Conservation (phyloP, 2,113 vertebrate species). For the Amazona vittata region DNA sequence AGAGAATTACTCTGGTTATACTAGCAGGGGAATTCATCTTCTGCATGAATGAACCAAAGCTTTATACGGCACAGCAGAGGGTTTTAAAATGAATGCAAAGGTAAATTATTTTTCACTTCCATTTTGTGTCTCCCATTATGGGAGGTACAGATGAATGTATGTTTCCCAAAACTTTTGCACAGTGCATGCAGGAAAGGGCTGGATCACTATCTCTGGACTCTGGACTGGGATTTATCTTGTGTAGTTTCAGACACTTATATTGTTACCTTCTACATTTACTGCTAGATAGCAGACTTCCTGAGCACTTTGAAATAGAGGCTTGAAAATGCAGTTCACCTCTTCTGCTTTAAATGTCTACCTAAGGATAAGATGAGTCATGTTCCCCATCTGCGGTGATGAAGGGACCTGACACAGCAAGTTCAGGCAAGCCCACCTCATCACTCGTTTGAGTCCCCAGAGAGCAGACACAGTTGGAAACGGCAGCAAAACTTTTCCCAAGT, state of each 20-base stretch:
- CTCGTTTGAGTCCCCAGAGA: not conserved
- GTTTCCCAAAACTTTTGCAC: not conserved
- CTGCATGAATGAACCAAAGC: not conserved
- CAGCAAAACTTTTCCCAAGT: not conserved
- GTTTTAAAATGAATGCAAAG: not conserved
- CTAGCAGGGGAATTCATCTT: not conserved
- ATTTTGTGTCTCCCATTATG: not conserved
- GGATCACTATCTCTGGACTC: not conserved
- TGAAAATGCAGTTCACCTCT: not conserved
- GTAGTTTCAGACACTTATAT: not conserved
- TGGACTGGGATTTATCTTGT: not conserved
- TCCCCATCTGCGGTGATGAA: not conserved
- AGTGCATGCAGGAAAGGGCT: not conserved
- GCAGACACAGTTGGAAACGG: accelerated
- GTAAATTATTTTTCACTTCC: not conserved
- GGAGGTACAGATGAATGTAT: not conserved
- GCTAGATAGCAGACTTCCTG: not conserved
- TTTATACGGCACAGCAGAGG: not conserved
- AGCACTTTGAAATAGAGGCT: not conserved
- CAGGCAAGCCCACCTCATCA: not conserved
- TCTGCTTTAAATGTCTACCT: not conserved
- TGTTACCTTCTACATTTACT: not conserved
- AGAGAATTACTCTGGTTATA: not conserved
- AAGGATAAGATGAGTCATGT: not conserved
- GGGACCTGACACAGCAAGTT: not conserved